Conservation (phyloP, 2,113 vertebrate species). For the Propithecus coquereli region DNA sequence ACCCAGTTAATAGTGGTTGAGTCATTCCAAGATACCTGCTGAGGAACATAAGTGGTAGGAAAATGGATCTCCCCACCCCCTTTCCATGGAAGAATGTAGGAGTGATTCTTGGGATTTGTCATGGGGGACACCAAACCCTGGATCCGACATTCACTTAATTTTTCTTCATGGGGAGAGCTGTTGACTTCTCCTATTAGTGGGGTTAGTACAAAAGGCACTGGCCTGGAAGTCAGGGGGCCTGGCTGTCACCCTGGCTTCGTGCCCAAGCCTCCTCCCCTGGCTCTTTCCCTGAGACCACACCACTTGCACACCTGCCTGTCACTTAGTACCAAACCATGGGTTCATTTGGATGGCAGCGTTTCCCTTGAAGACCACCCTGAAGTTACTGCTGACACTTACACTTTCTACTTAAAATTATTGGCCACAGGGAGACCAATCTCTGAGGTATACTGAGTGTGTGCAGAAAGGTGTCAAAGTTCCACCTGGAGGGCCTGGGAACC, state of each 20-base stretch:
- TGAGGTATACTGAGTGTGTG: neutral
- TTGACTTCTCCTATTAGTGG: constrained; percentile 55
- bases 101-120: constrained; percentile 55
- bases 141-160: constrained; percentile 49
- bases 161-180: constrained; percentile 51
- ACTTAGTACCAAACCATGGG: constrained; percentile 45
- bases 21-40: constrained; percentile 51
- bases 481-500: neutral
- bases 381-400: neutral
- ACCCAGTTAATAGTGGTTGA: constrained; percentile 13
- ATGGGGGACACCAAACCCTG: constrained; percentile 11
- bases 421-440: neutral
- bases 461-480: neutral
- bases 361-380: constrained; percentile 65
- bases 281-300: constrained; percentile 56
- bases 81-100: constrained; percentile 5
- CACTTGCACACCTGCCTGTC: constrained; percentile 63
- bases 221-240: constrained; percentile 15
- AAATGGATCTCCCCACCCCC: neutral
- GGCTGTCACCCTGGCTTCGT: constrained; percentile 39
- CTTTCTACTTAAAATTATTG: constrained; percentile 41
- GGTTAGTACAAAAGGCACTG: neutral
- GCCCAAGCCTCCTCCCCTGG: neutral
- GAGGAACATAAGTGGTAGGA: constrained; percentile 33
- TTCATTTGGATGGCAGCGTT: constrained; percentile 37